Percentiles rank a stretch among this genome's conserved stretches.
phyloP scores from a whole-genome alignment of 2,888 invertebrate species.

The Linnaemya tessellans region DNA sequence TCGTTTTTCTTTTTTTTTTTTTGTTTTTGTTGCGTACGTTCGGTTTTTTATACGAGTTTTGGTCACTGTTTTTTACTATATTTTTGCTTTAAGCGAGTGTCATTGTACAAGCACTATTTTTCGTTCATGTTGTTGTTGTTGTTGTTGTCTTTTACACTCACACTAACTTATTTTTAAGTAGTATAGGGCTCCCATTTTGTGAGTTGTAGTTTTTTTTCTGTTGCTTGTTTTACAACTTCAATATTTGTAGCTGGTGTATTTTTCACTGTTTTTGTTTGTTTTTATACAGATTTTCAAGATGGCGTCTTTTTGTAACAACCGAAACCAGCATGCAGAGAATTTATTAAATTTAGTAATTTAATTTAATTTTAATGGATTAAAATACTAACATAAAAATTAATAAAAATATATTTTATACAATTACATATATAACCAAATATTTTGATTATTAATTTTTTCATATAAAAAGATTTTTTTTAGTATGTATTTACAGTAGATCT shows the following conservation, averaged over 20 bases:
- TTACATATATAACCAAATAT: too few species aligned
- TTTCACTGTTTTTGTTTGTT: constrained; percentile 2
- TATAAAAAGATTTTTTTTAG: too few species aligned
- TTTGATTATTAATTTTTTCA: too few species aligned
- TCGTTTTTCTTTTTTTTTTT: constrained; percentile 39
- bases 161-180: constrained; percentile 58
- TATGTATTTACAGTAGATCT: too few species aligned
- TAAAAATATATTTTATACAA: not conserved
- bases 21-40: constrained; percentile 35
- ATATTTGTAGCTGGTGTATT: constrained; percentile 34
- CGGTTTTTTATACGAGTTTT: constrained; percentile 5
- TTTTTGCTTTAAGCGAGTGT: constrained; percentile 14
- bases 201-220: constrained; percentile 42
- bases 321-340: constrained; percentile 53
- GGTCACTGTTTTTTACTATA: constrained; percentile 47
- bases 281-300: constrained; percentile 64
- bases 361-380: not conserved
- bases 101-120: constrained; percentile 29
- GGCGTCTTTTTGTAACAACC: constrained; percentile 65
- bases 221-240: constrained; percentile 67
- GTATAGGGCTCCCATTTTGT: constrained; percentile 38
- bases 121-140: constrained; percentile 44
- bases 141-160: constrained; percentile 55
- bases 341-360: constrained; percentile 34
- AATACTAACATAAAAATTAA: not conserved